phyloP scores from a whole-genome alignment of 2,797 vertebrate genomes.

The Hozukius guyotensis region DNA sequence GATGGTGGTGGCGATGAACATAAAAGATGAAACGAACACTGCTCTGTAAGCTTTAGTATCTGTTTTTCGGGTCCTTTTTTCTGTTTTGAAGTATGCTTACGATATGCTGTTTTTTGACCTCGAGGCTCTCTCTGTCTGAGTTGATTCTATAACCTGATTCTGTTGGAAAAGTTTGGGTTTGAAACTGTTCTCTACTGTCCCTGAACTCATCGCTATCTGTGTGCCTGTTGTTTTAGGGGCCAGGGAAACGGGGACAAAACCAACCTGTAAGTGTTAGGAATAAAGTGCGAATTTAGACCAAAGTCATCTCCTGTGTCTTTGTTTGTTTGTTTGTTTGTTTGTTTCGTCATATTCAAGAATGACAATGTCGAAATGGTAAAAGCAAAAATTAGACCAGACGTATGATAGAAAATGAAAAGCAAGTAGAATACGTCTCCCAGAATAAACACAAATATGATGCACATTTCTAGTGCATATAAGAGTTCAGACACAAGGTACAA shows the following conservation, averaged over 20 bases:
- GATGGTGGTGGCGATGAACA: conserved; percentile 32
- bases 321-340: not conserved
- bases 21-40: conserved; percentile 52
- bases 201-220: conserved; percentile 84
- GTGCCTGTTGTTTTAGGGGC: conserved; percentile 84
- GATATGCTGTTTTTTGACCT: conserved; percentile 68
- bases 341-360: not conserved
- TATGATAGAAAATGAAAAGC: not conserved
- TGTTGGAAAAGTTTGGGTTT: conserved; percentile 72
- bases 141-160: conserved; percentile 73
- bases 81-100: conserved; percentile 64
- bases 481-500: not conserved
- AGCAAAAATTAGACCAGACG: not conserved
- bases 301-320: conserved; percentile 60
- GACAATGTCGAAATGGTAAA: not conserved
- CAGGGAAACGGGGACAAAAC: conserved; percentile 72
- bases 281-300: conserved; percentile 88
- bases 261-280: conserved; percentile 87
- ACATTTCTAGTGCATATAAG: not conserved
- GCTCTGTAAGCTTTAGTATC: conserved; percentile 65
- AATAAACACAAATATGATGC: not conserved
- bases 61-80: conserved; percentile 48
- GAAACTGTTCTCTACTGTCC: conserved; percentile 76
- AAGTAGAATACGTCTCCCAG: not conserved
- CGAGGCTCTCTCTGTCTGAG: conserved; percentile 70